Evolutionary conservation across 2,797 vertebrate genomes (phyloP), one percentile per base, ranked within the genome.

Genomic region (Xiphorhynchus erythropygius): DNA sequence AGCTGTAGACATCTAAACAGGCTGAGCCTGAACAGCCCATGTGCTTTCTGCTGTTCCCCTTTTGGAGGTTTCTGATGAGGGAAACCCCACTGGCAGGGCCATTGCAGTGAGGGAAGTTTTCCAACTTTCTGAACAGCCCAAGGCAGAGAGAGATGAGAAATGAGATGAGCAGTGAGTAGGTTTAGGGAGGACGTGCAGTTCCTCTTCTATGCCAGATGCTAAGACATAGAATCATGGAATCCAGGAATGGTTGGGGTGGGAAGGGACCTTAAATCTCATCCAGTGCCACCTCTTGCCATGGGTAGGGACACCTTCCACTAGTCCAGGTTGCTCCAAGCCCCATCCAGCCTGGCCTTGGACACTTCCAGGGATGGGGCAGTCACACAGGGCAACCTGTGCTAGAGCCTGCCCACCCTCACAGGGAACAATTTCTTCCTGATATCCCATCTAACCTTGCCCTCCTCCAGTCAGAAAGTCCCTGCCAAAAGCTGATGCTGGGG

Each of bases 141-240:
- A 52, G 62, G 56, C 46, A 47, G 33, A 52, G 23, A 4, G 28
- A 23, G 50, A 3, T 18, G 52, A 63, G 83, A 16, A 46, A 44
- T 44, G 62, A 25, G 32, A 46, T 18, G 32, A 65, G 63, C 7
- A 23, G 2, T 2, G 35, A 14, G 21, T 5, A 24, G 55, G 21
- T 25, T 1, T 39, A 73, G 25, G 73, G 63, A 50, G 70, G 39
- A 28, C 0, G 1, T 0, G 19, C 18, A 27, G 53, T 8, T 22
- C 27, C 44, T 74, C 56, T 32, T 32, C 78, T n/a, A 1, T 2
- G 24, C 32, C 32, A 5, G 70, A 13, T 0, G 1, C 44, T 3
- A 3, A 37, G 56, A 24, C 28, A 17, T 6, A 28, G 35, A 28
- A 39, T 60, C 25, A 28, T 28, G 25, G 57, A 60, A 60, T 60